These are phyloP conservation scores for Tamias sibiricus DNA, from an alignment of 2,113 vertebrate species.

Conservation along the genomic window DNA sequence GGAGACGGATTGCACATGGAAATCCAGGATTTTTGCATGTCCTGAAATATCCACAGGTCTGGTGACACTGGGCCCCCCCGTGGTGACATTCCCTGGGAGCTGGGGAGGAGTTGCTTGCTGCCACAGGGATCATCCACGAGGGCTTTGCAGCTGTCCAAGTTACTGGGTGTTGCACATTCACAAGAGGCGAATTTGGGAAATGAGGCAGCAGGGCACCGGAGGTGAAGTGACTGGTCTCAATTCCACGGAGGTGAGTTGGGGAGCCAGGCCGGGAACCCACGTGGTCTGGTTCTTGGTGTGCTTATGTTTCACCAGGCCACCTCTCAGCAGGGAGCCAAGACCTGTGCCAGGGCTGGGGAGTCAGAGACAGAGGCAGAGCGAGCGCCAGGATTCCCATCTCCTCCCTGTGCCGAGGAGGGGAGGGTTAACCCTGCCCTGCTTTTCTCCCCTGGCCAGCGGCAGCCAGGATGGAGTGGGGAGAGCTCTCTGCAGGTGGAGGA, in stretches of 20 bases:
- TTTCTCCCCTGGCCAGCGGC: background rate
- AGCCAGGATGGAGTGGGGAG: background rate
- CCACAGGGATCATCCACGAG: background rate
- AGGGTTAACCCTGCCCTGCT: background rate
- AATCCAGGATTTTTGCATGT: background rate
- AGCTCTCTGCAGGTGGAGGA: background rate
- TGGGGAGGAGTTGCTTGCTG: background rate
- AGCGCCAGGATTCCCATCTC: rapidly evolving
- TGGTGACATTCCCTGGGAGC: rapidly evolving
- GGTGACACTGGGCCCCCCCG: too few species aligned
- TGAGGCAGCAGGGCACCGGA: background rate
- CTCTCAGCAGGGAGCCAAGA: background rate
- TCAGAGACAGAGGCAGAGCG: background rate
- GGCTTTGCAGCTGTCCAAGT: background rate
- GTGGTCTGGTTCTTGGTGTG: background rate
- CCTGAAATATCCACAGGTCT: background rate
- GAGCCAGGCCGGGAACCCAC: background rate
- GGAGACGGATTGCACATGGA: background rate
- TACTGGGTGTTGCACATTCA: background rate
- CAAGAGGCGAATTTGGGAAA: background rate
- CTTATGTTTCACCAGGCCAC: background rate
- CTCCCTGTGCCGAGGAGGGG: background rate
- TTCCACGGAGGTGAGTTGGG: background rate
- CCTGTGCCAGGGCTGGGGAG: background rate
- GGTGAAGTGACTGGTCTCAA: too few species aligned